A percentile compares a stretch with the other conserved stretches of the same genome.
These are phyloP conservation scores for Pocillopora verrucosa DNA, from an alignment of 64 coral and sea anemone genomes.

Conservation along the genomic window DNA sequence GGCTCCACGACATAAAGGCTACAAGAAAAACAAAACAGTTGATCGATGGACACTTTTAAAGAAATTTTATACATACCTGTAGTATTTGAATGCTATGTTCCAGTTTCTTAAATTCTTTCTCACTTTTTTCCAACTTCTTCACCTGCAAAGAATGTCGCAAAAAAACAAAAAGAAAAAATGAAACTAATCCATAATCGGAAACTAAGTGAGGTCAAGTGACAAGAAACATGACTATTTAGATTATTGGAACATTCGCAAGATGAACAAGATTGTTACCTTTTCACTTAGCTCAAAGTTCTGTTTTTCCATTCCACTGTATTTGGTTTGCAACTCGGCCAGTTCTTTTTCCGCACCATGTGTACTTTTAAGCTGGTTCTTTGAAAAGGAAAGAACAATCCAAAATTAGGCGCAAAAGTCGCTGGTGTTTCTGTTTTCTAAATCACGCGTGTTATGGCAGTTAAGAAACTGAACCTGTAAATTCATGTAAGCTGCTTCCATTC, in stretches of 20 bases:
- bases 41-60: neutral
- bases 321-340: conserved; percentile 69
- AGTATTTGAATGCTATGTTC: conserved; percentile 78
- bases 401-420: neutral
- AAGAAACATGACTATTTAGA: neutral
- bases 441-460: neutral
- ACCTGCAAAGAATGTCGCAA: conserved; percentile 42
- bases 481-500: conserved; percentile 72
- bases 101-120: conserved; percentile 82
- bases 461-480: conserved; percentile 64
- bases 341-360: conserved; percentile 65
- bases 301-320: conserved; percentile 74
- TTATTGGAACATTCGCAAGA: neutral
- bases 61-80: conserved; percentile 51
- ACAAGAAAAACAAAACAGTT: too few species aligned
- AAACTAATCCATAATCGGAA: neutral
- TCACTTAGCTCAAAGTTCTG: conserved; percentile 77
- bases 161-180: neutral
- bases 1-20: too few species aligned
- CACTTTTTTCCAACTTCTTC: conserved; percentile 86
- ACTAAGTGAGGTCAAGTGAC: neutral
- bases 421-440: too few species aligned
- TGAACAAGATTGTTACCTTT: conserved; percentile 35
- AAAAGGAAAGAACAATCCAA: neutral
- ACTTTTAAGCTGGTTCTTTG: conserved; percentile 60